Base-by-base conservation (phyloP, 2,113 vertebrate species). In the Megaceryle torquata region DNA sequence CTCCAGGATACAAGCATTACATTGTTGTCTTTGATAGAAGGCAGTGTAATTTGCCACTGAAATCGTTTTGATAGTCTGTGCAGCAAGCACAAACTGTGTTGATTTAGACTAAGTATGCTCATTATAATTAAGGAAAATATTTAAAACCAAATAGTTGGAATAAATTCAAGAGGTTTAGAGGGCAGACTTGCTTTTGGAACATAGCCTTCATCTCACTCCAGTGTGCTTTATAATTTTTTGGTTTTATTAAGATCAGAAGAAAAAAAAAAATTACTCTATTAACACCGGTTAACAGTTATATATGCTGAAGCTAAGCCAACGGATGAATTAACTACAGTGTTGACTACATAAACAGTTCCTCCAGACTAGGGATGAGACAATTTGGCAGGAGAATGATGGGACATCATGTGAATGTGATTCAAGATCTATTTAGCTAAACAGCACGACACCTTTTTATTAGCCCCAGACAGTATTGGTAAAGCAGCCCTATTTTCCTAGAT, bases 261-360 rank as follows among this genome's bases (percentile, higher is more conserved):
- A 44, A 35, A 46, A 63, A 33, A 41, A 3, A 6, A 29, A 39
- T 26, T 37, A 37, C 37, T 37, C 37, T 63, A 82, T 41, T 14
- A 93, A 43, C 33, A 48, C 2, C 53, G 46, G 29, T 80, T 69
- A 90, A 54, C 31, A 77, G 56, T 13, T 63, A 44, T 10, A 44
- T 10, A 37, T 77, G 63, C 75, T 86, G 89, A 91, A 80, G 82
- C 71, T 72, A 41, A 94, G 85, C 37, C 94, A 96, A 50, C 51
- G 63, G 41, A 85, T 50, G 22, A 88, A 82, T 77, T 71, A 80
- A 88, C n/a, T 7, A 39, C 35, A 65, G 25, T 6, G 29, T 67
- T 89, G 87, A 2, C 57, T 67, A 35, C 59, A 87, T 0, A 39
- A 33, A 79, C 57, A 64, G 76, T 6, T 88, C 59, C 78, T 74